Evolutionary conservation across 2,888 invertebrate genomes (phyloP), one percentile per base, ranked within the genome.

Genomic region (Leucophenga maculata): DNA sequence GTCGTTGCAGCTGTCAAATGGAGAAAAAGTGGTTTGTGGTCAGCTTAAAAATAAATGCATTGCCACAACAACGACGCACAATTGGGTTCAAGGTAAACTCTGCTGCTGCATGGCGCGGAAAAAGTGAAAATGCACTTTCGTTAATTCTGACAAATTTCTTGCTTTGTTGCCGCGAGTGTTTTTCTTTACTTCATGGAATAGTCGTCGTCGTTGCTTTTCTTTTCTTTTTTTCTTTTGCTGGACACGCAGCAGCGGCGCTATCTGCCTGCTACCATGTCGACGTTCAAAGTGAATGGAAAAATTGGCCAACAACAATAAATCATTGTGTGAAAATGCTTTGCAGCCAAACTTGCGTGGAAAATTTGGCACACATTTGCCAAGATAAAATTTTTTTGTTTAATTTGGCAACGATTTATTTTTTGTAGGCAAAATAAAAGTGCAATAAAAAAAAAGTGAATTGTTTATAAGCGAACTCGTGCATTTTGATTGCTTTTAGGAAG

Each of bases 81-180:
- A 57, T 22, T 71, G 32, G 69, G 68, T 74, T 77, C 74, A 77
- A 75, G 74, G 77, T 75, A 77, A 77, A n/a, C n/a, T n/a, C 72
- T 77, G 73, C n/a, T 67, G 57, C 13, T n/a, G 57, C 26, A 22
- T 57, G 20, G 6, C 26, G 11, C 60, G 16, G 44, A 59, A 73
- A 75, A 77, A 77, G 77, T 77, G 75, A 77, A 75, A 67, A 66
- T n/a, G 64, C 32, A 39, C 69, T 70, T 68, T 70, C 68, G 68
- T 62, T 68, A 62, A 54, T 72, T 72, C 68, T 69, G 72, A 59
- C 65, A 65, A 72, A 69, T 69, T 65, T 68, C 68, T 39, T 39
- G 39, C 39, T 68, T 60, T 20, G 54, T 32, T 18, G 55, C 55
- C 55, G 18, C 2, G 14, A 20, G 22, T 14, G 22, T 14, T 55